Conservation (phyloP, 1,140 invertebrate genomes). For the Drosophila baimaii region DNA sequence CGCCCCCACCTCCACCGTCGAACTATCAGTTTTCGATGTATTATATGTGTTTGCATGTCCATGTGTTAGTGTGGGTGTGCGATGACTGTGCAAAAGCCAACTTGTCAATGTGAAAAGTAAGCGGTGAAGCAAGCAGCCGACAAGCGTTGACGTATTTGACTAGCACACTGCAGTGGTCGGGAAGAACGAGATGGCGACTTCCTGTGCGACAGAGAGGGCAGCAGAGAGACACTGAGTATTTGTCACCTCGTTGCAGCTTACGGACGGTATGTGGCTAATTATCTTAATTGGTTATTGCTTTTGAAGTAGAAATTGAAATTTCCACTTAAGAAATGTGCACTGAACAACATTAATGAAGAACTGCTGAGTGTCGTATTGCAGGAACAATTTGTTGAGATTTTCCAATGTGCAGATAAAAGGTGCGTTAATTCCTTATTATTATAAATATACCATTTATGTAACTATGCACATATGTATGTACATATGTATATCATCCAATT, state of each 20-base stretch:
- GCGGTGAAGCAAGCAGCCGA: conserved; percentile 67
- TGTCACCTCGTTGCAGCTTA: conserved; percentile 42
- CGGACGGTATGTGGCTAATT: conserved; percentile 57
- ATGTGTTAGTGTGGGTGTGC: conserved; percentile 9
- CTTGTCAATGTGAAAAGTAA: conserved; percentile 71
- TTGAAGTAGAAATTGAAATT: conserved; percentile 45
- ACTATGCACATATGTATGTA: too few species aligned
- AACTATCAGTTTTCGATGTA: conserved; percentile 15
- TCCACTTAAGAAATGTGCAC: conserved; percentile 9
- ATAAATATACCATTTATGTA: too few species aligned
- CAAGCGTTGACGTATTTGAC: conserved; percentile 81
- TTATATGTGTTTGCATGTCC: neutral
- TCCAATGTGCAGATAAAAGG: too few species aligned
- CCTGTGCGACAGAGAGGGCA: neutral
- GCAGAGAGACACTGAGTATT: conserved; percentile 1
- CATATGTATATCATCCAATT: too few species aligned
- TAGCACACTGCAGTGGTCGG: conserved; percentile 57
- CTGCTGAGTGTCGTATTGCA: too few species aligned
- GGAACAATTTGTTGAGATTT: neutral
- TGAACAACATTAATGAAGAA: neutral
- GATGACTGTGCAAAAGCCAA: conserved; percentile 68
- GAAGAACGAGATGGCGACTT: neutral
- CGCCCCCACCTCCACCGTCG: neutral
- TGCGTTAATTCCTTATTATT: too few species aligned
- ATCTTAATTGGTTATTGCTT: conserved; percentile 77